Evolutionary conservation across 1,140 invertebrate genomes (phyloP), one percentile per base, ranked within the genome.

Genomic region (Lucilia cuprina): DNA sequence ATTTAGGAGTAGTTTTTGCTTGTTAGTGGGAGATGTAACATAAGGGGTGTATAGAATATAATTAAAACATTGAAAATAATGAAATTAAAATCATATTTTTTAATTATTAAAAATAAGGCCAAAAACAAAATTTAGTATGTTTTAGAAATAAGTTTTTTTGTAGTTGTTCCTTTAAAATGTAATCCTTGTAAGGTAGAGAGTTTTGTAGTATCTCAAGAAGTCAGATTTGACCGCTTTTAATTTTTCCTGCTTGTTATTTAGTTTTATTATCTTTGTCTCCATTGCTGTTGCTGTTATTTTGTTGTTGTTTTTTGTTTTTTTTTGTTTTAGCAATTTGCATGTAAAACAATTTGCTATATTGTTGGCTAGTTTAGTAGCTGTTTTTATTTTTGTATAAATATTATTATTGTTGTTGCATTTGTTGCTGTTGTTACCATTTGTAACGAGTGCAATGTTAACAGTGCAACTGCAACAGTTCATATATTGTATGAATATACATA

Each of bases 261-360:
- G 13, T 60, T 60, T 60, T 60, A 60, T 7, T n/a, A n/a, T n/a
- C 55, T 7, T 60, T 60, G n/a, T 60, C n/a, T 17, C n/a, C 14
- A 14, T 7, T 70, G 65, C 21, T 25, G 19, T 70, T 70, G 19
- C 19, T 70, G 5, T 12, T 70, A 21, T 25, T 70, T 70, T 70
- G 10, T 70, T 70, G 65, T 21, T 65, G 60, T 65, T n/a, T n/a
- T n/a, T n/a, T n/a, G 14, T 30, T 30, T 1, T 60, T 60, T 60
- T 60, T 60, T n/a, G n/a, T 70, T 70, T 70, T 70, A 70, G 21
- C 65, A 25, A 70, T 70, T 70, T 70, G 65, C 19, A 70, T 70
- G 65, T 70, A 70, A 70, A 70, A 70, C 65, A 70, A 70, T 70
- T 70, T 70, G 65, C 65, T 70, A 70, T 70, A 70, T 70, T 70